Percentiles rank a stretch among this genome's conserved stretches.
Conservation (phyloP, 2,888 invertebrate genomes). For the Lydus trimaculatus region DNA sequence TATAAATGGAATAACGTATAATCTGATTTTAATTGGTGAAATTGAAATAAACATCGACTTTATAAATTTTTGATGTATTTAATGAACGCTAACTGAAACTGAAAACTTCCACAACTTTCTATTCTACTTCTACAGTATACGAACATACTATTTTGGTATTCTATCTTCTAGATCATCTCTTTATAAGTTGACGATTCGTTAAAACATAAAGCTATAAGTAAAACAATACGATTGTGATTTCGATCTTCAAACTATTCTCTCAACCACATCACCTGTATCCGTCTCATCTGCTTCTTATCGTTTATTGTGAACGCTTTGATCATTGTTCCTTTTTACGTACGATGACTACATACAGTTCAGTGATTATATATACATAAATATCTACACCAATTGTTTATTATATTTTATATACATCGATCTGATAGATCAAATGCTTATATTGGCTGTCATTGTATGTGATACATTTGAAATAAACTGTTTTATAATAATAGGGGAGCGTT, state of each 20-base stretch:
- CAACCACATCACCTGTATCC: neutral
- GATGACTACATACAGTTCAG: no score
- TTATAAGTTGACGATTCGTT: neutral
- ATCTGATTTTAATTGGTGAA: neutral
- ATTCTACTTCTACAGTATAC: neutral
- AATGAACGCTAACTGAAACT: neutral
- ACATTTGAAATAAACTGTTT: neutral
- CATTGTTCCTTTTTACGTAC: neutral
- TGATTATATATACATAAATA: no score
- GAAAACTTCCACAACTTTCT: neutral
- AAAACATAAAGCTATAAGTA: neutral
- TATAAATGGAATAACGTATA: neutral
- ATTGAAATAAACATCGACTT: neutral
- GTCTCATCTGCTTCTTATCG: neutral
- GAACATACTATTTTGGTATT: no score
- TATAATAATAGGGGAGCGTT: neutral
- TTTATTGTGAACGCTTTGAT: neutral
- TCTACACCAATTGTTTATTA: neutral
- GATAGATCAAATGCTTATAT: neutral
- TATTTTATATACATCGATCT: no score
- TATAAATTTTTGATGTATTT: no score
- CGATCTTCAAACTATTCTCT: neutral
- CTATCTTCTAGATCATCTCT: neutral
- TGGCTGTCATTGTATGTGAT: neutral
- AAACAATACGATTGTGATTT: neutral